Evolutionary conservation across 2,888 invertebrate species (phyloP).

Genomic region (Himalopsyche tibetana): DNA sequence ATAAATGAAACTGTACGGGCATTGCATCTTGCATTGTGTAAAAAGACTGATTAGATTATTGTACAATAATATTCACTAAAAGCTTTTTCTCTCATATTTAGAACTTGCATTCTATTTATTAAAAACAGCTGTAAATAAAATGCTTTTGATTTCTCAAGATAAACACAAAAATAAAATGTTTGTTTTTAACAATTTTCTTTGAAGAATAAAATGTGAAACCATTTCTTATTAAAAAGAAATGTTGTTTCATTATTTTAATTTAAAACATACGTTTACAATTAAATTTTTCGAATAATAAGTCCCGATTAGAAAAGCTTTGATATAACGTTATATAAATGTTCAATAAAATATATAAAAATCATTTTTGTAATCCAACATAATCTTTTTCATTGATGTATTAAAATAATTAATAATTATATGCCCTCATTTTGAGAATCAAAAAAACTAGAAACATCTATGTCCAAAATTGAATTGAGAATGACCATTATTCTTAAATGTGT

Average conservation of each 20-base stretch:
- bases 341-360: no score
- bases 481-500: not conserved
- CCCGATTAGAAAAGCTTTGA: no score
- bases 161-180: not conserved
- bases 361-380: no score
- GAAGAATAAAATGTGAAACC: no score
- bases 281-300: no score
- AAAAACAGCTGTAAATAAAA: constrained; percentile 40
- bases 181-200: no score
- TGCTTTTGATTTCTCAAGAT: not conserved
- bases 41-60: constrained; percentile 60
- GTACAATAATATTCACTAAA: constrained; percentile 28
- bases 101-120: not conserved
- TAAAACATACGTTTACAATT: no score
- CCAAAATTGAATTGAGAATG: not conserved
- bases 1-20: constrained; percentile 37
- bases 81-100: constrained; percentile 42
- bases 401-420: not conserved
- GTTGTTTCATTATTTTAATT: no score
- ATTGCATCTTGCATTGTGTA: constrained; percentile 41
- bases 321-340: no score
- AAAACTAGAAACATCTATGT: not conserved
- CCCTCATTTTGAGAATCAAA: not conserved
- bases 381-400: not conserved
- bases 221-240: no score